Conservation (phyloP, 2,888 invertebrate genomes). For the Ichneumoninae sp. region DNA sequence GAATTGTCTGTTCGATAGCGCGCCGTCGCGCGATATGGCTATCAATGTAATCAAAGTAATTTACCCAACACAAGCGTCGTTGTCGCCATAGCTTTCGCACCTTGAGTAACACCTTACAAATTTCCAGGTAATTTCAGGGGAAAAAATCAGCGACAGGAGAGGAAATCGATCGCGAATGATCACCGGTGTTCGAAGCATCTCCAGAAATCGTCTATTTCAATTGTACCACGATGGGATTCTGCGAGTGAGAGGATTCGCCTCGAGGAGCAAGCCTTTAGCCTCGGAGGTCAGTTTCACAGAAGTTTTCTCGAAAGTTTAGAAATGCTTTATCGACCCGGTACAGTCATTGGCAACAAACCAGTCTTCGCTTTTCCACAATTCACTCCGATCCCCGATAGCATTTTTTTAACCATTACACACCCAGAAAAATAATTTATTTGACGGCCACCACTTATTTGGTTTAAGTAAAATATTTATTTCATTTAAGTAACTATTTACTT, state of each 20-base stretch:
- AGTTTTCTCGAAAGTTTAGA: neutral
- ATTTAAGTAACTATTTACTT: no score
- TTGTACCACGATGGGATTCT: conserved; percentile 49
- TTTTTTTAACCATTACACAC: neutral
- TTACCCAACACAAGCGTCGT: conserved; percentile 7
- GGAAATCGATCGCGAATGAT: conserved; percentile 57
- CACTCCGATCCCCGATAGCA: neutral
- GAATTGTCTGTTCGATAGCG: conserved; percentile 19
- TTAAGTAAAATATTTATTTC: no score
- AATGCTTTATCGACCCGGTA: neutral
- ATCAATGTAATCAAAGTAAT: neutral
- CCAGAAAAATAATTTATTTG: no score
- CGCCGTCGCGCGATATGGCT: conserved; percentile 27
- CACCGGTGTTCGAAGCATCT: conserved; percentile 35
- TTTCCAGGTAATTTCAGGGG: neutral
- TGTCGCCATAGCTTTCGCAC: neutral
- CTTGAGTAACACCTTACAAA: neutral
- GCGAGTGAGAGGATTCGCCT: conserved; percentile 60
- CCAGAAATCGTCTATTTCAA: conserved; percentile 19
- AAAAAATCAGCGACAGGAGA: conserved; percentile 3
- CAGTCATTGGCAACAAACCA: neutral
- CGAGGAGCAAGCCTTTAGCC: conserved; percentile 76
- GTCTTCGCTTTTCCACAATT: neutral
- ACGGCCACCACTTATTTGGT: no score
- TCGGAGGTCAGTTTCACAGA: conserved; percentile 77